Conservation (phyloP, 2,797 vertebrate species). For the Halcyon smyrnensis region DNA sequence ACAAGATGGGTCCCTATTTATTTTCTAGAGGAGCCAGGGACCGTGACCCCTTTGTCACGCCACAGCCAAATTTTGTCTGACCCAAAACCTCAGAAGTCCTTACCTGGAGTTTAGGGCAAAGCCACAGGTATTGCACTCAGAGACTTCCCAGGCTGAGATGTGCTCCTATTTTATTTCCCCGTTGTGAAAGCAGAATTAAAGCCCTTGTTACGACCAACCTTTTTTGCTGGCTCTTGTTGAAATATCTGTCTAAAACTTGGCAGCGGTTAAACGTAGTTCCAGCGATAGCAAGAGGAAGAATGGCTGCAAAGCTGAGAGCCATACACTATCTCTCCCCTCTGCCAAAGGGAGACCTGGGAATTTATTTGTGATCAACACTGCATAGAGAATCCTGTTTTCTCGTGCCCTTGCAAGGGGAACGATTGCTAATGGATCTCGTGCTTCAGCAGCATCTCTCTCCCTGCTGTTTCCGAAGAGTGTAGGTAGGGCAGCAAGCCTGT, state of each 20-base stretch:
- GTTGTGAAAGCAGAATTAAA: not conserved
- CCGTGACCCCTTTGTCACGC: not conserved
- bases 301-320: not conserved
- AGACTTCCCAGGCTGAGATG: not conserved
- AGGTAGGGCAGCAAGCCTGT: not conserved
- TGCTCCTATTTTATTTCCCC: not conserved
- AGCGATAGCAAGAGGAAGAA: not conserved
- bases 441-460: not conserved
- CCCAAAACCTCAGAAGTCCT: not conserved
- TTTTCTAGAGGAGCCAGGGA: not conserved
- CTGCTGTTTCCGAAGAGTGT: not conserved
- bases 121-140: not conserved
- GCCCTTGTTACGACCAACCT: not conserved
- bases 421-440: not conserved
- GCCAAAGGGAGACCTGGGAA: not conserved
- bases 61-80: not conserved
- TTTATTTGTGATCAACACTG: not conserved
- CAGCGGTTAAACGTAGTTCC: not conserved
- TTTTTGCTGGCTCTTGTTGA: not conserved
- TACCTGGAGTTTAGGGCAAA: not conserved
- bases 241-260: not conserved
- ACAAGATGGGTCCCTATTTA: not conserved
- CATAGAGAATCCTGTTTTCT: not conserved
- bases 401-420: not conserved
- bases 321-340: not conserved